Evolutionary conservation across 2,113 vertebrate species (phyloP).

Genomic region (Eulemur rufifrons): DNA sequence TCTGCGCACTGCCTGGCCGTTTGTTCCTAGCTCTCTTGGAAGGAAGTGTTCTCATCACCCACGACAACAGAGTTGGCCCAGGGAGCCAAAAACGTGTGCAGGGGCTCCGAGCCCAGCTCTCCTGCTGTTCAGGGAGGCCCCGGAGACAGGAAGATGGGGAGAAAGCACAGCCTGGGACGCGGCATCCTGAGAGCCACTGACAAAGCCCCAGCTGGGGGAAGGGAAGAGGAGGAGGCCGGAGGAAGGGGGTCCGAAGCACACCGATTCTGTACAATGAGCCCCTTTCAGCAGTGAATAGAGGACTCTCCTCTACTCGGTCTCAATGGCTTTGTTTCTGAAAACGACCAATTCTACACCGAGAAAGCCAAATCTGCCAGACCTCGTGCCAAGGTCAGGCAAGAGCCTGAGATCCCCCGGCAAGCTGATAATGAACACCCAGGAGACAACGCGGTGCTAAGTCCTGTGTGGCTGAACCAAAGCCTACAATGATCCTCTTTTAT

Average conservation of each 20-base stretch:
- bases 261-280: slow-evolving; percentile 37
- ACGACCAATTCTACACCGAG: slow-evolving; percentile 31
- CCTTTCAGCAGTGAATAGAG: slow-evolving; percentile 56
- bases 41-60: slow-evolving; percentile 63
- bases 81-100: not conserved
- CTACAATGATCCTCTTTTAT: slow-evolving; percentile 35
- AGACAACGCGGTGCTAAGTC: not conserved
- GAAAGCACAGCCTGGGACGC: not conserved
- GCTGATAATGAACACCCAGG: not conserved
- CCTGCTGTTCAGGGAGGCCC: not conserved
- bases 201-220: slow-evolving; percentile 66
- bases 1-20: not conserved
- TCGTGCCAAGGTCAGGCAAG: slow-evolving; percentile 56
- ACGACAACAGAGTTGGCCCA: slow-evolving; percentile 38
- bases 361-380: slow-evolving; percentile 39
- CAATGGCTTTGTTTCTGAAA: slow-evolving; percentile 65
- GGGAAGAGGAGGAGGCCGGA: not conserved
- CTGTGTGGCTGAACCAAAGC: not conserved
- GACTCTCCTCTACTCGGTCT: not conserved
- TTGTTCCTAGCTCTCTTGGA: not conserved
- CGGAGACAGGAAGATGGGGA: slow-evolving; percentile 66
- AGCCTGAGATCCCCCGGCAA: slow-evolving; percentile 46
- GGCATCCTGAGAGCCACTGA: not conserved
- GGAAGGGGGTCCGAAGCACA: slow-evolving; percentile 25
- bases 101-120: not conserved